Base-by-base conservation (phyloP, 23 tunicate genomes). In the Clavelina lepadiformis region DNA sequence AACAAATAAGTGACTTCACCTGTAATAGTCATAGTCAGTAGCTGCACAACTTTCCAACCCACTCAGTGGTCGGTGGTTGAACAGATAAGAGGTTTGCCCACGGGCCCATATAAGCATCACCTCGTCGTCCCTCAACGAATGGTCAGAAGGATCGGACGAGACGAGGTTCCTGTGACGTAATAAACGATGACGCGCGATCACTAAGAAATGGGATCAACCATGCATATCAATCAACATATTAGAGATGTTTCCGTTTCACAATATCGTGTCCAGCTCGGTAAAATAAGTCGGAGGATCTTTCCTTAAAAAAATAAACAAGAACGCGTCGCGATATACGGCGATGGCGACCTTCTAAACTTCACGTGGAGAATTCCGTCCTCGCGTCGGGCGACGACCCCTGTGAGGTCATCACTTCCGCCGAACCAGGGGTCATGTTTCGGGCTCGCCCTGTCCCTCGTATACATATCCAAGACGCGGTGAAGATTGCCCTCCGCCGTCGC, bases 31-130 rank as follows among this genome's bases (percentile, higher is more conserved):
- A 33, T 73, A 82, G 63, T 82, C 68, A 21, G 75, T 58, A 2
- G 81, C 81, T 45, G 74, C 49, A 62, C 91, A 82, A 18, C 51
- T 65, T 32, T 82, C 91, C 68, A 82, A 49, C 20, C 91, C 91
- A 46, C 74, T 66, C 0, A 66, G 30, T 2, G 91, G 91, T 6
- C 33, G 35, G 36, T 82, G 91, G 29, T 53, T 73, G 23, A 82
- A 65, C 38, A 31, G 35, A 31, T 15, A 23, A 19, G 91, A 71
- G 11, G 79, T 67, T 65, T 82, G 91, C 20, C 91, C 91, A 18
- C 91, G 46, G 5, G 91, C 91, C 91, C 91, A 82, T 28, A 82
- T 74, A 8, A 82, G 24, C 5, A 28, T 50, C 32, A 33, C 28
- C 8, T 25, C 24, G 22, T 31, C 31, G 61, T 82, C 79, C 19